Evolutionary conservation across 2,113 vertebrate genomes (phyloP).

Genomic region (Trogon surrucura): DNA sequence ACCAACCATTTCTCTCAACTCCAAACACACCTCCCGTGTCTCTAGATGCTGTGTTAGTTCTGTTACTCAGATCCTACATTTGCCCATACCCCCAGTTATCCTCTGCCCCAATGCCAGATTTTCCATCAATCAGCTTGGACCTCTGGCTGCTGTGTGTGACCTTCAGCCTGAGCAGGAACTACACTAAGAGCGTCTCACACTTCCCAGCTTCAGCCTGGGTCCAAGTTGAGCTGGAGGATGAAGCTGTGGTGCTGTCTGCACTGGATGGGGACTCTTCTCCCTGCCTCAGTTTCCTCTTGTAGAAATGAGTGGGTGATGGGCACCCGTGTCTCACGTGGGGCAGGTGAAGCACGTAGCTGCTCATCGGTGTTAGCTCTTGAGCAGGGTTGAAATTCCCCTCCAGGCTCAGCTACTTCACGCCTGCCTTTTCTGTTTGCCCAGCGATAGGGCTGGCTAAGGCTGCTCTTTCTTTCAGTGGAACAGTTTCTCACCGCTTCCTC

Average conservation of each 20-base stretch:
- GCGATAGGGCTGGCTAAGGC: background rate
- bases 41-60: fast-evolving
- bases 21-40: background rate
- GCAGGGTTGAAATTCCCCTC: background rate
- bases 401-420: background rate
- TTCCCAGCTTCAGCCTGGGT: background rate
- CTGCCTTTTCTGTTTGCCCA: background rate
- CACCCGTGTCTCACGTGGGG: background rate
- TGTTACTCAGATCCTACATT: background rate
- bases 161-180: background rate
- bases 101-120: background rate
- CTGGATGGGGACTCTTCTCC: fast-evolving
- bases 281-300: background rate
- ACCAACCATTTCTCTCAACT: background rate
- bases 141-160: background rate
- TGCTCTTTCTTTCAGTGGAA: background rate
- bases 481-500: background rate
- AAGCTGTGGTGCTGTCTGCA: background rate
- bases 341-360: background rate
- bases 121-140: background rate
- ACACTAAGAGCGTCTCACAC: background rate
- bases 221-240: background rate
- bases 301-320: background rate
- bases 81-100: background rate
- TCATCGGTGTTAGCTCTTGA: fast-evolving